These are phyloP conservation scores for Myzus persicae DNA, from an alignment of 1,140 invertebrate species.

Conservation along the genomic window DNA sequence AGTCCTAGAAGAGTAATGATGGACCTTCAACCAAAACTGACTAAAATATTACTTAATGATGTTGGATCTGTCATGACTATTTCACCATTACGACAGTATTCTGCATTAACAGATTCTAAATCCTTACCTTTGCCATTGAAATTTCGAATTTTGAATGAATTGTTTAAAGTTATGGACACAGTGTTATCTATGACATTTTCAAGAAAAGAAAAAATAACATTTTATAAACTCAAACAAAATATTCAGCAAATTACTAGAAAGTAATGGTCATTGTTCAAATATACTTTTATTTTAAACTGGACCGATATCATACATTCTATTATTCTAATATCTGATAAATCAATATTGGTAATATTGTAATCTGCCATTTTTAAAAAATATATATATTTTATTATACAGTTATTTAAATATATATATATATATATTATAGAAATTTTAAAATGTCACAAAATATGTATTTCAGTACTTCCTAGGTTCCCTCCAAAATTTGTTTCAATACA, in stretches of 20 bases:
- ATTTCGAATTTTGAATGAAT: slow-evolving; percentile 80
- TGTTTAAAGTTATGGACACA: slow-evolving; percentile 86
- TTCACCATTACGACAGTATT: slow-evolving; percentile 70
- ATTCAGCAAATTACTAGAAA: slow-evolving; percentile 83
- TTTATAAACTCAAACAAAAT: slow-evolving; percentile 84
- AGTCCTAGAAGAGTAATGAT: slow-evolving; percentile 44
- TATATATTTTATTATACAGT: background rate
- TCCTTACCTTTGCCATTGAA: slow-evolving; percentile 80
- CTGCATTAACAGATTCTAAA: slow-evolving; percentile 68
- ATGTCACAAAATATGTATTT: too few relatives aligned
- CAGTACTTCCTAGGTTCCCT: too few relatives aligned
- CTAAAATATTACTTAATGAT: slow-evolving; percentile 65
- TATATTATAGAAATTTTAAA: too few relatives aligned
- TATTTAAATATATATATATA: too few relatives aligned
- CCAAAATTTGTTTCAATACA: too few relatives aligned
- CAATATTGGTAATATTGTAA: background rate
- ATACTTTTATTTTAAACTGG: background rate
- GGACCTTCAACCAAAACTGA: slow-evolving; percentile 37
- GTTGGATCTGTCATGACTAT: slow-evolving; percentile 69
- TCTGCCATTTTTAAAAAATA: background rate
- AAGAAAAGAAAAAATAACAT: slow-evolving; percentile 86
- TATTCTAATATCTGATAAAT: background rate
- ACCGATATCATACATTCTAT: background rate
- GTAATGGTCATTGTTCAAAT: slow-evolving; percentile 61
- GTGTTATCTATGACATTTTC: slow-evolving; percentile 86